Percentiles rank a stretch among this genome's conserved stretches.
These are phyloP conservation scores for Hylaeus volcanicus DNA, from an alignment of 1,140 invertebrate genomes.

Conservation along the genomic window DNA sequence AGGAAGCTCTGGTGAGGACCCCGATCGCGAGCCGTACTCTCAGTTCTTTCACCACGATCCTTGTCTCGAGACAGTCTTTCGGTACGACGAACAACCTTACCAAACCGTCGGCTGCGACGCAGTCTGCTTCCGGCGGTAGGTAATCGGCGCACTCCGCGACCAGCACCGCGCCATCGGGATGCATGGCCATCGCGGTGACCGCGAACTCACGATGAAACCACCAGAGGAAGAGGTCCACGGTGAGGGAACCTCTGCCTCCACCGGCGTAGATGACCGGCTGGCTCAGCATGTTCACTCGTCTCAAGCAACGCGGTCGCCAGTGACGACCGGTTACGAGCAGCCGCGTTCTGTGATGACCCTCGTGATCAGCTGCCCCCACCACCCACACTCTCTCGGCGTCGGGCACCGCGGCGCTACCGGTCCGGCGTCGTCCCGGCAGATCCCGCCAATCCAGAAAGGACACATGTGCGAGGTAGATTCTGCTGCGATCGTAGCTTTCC, in stretches of 20 bases:
- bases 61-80: slow-evolving; percentile 70
- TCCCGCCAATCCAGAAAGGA: slow-evolving; percentile 79
- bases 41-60: slow-evolving; percentile 76
- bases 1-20: slow-evolving; percentile 70
- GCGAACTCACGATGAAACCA: slow-evolving; percentile 82
- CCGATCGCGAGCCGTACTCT: slow-evolving; percentile 75
- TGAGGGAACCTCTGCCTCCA: slow-evolving; percentile 79
- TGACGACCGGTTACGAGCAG: slow-evolving; percentile 79
- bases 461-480: slow-evolving; percentile 79
- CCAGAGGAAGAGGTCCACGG: slow-evolving; percentile 81
- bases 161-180: slow-evolving; percentile 77
- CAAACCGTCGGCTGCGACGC: slow-evolving; percentile 75
- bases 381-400: slow-evolving; percentile 78
- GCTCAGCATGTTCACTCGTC: slow-evolving; percentile 81
- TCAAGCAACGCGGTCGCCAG: slow-evolving; percentile 80
- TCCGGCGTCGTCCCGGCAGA: slow-evolving; percentile 74
- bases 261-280: slow-evolving; percentile 82
- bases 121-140: slow-evolving; percentile 73
- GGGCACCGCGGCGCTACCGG: neutral
- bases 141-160: slow-evolving; percentile 77
- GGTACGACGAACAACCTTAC: slow-evolving; percentile 74
- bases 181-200: slow-evolving; percentile 79
- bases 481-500: slow-evolving; percentile 75
- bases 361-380: slow-evolving; percentile 80
- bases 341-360: slow-evolving; percentile 79